Evolutionary conservation across 2,888 invertebrate genomes (phyloP).

Genomic region (Mesorhabditis belari): DNA sequence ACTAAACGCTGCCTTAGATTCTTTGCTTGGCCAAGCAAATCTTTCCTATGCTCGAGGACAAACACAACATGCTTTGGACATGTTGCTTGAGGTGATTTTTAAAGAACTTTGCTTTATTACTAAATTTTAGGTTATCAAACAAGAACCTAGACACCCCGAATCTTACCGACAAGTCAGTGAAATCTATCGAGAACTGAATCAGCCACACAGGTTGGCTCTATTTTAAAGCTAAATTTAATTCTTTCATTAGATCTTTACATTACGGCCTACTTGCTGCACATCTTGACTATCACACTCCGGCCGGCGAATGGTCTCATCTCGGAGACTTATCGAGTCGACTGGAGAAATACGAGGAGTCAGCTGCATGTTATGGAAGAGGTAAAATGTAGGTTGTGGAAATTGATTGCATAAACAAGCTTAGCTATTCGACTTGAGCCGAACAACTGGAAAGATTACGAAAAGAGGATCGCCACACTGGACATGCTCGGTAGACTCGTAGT

Average conservation of each 20-base stretch:
- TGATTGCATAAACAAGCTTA: constrained; percentile 18
- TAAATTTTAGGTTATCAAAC: constrained; percentile 23
- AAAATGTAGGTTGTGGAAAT: not conserved
- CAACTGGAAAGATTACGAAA: constrained; percentile 45
- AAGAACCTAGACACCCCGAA: constrained; percentile 42
- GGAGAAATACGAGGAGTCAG: constrained; percentile 39
- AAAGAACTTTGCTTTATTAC: not conserved
- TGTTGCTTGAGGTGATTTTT: constrained; percentile 36
- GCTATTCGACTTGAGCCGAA: constrained; percentile 34
- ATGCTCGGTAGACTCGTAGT: constrained; percentile 5
- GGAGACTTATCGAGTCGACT: constrained; percentile 40
- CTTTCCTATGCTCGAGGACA: constrained; percentile 38
- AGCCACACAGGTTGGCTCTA: not conserved
- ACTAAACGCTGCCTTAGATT: constrained; percentile 25
- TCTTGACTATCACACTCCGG: constrained; percentile 35
- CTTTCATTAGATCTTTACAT: constrained; percentile 1
- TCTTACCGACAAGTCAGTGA: constrained; percentile 44
- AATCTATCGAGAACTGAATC: constrained; percentile 36
- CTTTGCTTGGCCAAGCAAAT: constrained; percentile 48
- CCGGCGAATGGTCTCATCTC: constrained; percentile 43
- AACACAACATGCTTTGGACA: constrained; percentile 29
- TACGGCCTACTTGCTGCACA: constrained; percentile 45
- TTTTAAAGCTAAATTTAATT: not conserved
- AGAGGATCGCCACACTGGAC: constrained; percentile 41
- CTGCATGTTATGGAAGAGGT: constrained; percentile 45